A percentile compares a stretch with the other conserved stretches of the same genome.
phyloP scores from a whole-genome alignment of 2,113 vertebrate genomes.

The Xiphophorus hellerii region DNA sequence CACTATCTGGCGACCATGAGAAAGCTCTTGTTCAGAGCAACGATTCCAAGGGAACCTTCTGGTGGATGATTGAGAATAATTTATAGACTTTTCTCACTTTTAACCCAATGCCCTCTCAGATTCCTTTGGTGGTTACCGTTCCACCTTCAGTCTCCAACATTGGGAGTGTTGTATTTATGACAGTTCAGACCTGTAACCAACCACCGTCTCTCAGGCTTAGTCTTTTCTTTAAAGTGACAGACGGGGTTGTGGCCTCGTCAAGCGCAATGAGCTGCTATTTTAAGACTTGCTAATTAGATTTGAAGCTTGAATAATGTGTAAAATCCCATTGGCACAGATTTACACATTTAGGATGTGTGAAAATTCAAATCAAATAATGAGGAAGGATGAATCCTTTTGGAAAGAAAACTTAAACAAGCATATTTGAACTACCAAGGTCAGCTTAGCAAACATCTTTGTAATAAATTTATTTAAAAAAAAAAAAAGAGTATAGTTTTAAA shows the following conservation, averaged over 20 bases:
- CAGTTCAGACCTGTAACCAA: background rate
- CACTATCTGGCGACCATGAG: constrained; percentile 12
- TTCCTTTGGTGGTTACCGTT: background rate
- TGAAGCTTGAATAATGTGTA: constrained; percentile 9
- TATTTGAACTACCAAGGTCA: background rate
- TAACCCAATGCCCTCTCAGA: background rate
- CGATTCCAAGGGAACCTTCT: constrained; percentile 1
- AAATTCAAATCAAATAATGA: constrained; percentile 11
- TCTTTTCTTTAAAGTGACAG: constrained; percentile 12
- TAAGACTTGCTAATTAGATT: constrained; percentile 28
- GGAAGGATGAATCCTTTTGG: constrained; percentile 28
- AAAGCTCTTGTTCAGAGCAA: constrained; percentile 25
- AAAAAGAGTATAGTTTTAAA: too few relatives aligned
- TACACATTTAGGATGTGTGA: constrained; percentile 16
- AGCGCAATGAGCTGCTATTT: constrained; percentile 20
- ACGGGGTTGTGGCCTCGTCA: background rate
- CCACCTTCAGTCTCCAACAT: background rate
- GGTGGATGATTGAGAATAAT: background rate
- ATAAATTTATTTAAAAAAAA: background rate
- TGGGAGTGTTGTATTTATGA: background rate
- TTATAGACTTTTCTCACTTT: constrained; percentile 1
- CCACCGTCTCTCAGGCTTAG: background rate
- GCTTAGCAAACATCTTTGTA: background rate
- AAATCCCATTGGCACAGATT: constrained; percentile 26
- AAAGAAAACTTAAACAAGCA: background rate